Evolutionary conservation across 1,140 invertebrate species (phyloP), one percentile per base, ranked within the genome.

Genomic region (Ectropis grisescens): DNA sequence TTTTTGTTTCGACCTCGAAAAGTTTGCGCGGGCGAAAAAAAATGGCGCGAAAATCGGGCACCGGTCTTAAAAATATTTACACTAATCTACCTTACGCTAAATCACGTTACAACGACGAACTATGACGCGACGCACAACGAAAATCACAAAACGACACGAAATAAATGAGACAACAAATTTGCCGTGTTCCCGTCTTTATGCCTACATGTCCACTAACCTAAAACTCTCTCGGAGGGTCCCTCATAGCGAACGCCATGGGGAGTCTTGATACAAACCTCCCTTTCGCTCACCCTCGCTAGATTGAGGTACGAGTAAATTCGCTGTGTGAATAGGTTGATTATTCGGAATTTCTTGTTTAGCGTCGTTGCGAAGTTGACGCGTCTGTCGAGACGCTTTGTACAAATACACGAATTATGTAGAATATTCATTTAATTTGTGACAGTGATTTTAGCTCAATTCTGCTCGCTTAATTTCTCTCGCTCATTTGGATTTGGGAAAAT

Each of bases 141-240:
- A 80, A 81, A 62, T 52, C 68, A 81, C 69, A 69, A 80, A 64
- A 81, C 66, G 66, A 72, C 58, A 74, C 69, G 72, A 82, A 80
- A 61, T 78, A 82, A 80, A 78, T 72, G 66, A 80, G 72, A 75
- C 79, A 82, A 83, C 81, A 71, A 74, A 68, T 66, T 65, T 75
- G 81, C 74, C 81, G 81, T 83, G 81, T 80, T 74, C 60, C 58
- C 75, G 68, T 81, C 70, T 75, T 70, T 81, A 82, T 76, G 69
- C 75, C 79, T 82, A 82, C 81, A 83, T 83, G 76, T 75, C 81
- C 81, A 83, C 81, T 83, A 82, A 78, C 71, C 75, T 76, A 81
- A 80, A 79, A 80, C 68, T 65, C 61, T 60, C 67, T 59, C 58
- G 43, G 54, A 39, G 58, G 61, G 65, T 62, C 70, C 67, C 69